Evolutionary conservation across 2,888 invertebrate species (phyloP), one percentile per base, ranked within the genome.

Genomic region (Mythimna lalbum): DNA sequence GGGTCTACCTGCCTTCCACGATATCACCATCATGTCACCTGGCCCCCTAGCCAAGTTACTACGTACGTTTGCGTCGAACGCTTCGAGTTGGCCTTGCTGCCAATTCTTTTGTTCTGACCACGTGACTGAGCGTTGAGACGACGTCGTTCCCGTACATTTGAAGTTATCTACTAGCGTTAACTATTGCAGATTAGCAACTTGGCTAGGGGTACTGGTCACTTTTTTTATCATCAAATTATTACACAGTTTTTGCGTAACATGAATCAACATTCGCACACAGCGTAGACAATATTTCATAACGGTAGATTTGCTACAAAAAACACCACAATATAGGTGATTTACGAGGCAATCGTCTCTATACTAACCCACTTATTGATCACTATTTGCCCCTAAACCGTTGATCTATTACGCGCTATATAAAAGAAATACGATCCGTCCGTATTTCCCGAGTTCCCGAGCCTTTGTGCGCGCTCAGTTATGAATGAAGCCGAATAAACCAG

Each of bases 291-390:
- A 55, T n/a, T 31, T 55, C 33, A 55, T 55, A 31, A 55, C 55
- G 19, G 36, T 57, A 57, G n/a, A 36, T 36, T 57, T 33, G 31
- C 50, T 33, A 49, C 14, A 23, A 64, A 52, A 53, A 65, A 31
- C 21, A 53, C 19, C 1, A 31, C 33, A 43, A 52, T 52, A 21
- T 7, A 14, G 36, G 39, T 50, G 72, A 78, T 59, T 78, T 61
- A 75, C 31, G 59, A 60, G 33, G 12, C 74, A 73, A 73, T 79
- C 50, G 17, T 17, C 75, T 31, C 47, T 60, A 59, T 52, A 73
- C 73, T 73, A 73, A 80, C 63, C 63, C 66, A 79, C 65, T 79
- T 67, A 74, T 60, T 53, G 74, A 73, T 79, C 73, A 62, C 79
- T 60, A 60, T 63, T 55, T 43, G 62, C n/a, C 66, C 53, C 57